phyloP scores from a whole-genome alignment of 2,888 invertebrate species.

The Aproaerema taeniolella region DNA sequence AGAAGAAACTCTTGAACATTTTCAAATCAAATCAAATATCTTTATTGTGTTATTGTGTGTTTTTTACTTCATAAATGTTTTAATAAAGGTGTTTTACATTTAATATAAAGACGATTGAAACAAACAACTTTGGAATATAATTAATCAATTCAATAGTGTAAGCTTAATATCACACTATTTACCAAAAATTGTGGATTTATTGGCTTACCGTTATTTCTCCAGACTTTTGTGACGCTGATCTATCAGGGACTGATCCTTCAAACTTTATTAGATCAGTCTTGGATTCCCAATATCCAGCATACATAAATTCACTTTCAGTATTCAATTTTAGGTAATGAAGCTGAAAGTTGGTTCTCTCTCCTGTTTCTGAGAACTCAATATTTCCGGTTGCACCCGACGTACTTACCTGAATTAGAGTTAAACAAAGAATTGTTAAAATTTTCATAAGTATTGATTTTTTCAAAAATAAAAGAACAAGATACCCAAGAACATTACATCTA shows the following conservation, averaged over 20 bases:
- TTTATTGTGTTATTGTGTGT: too few species aligned
- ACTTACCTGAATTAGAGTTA: constrained; percentile 66
- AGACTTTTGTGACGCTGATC: constrained; percentile 45
- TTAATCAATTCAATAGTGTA: too few species aligned
- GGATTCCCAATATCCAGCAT: constrained; percentile 74
- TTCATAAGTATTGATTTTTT: too few species aligned
- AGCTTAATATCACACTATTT: too few species aligned
- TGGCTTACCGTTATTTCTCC: constrained; percentile 80
- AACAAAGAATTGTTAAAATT: too few species aligned
- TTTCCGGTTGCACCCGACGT: constrained; percentile 80
- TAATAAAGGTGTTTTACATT: too few species aligned
- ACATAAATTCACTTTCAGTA: constrained; percentile 73
- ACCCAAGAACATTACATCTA: neutral
- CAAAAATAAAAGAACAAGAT: too few species aligned
- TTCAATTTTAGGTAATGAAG: constrained; percentile 74
- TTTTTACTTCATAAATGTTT: too few species aligned
- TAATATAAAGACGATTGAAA: too few species aligned
- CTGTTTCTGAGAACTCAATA: constrained; percentile 81
- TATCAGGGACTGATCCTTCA: constrained; percentile 39
- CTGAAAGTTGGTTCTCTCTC: constrained; percentile 79
- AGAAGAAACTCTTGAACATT: neutral
- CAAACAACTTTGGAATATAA: too few species aligned
- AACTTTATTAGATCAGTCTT: constrained; percentile 44
- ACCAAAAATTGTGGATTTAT: too few species aligned
- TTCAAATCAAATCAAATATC: neutral